Percentiles rank a stretch among this genome's conserved stretches.
Evolutionary conservation across 2,113 vertebrate genomes (phyloP).

Genomic region (Dicerorhinus sumatrensis): DNA sequence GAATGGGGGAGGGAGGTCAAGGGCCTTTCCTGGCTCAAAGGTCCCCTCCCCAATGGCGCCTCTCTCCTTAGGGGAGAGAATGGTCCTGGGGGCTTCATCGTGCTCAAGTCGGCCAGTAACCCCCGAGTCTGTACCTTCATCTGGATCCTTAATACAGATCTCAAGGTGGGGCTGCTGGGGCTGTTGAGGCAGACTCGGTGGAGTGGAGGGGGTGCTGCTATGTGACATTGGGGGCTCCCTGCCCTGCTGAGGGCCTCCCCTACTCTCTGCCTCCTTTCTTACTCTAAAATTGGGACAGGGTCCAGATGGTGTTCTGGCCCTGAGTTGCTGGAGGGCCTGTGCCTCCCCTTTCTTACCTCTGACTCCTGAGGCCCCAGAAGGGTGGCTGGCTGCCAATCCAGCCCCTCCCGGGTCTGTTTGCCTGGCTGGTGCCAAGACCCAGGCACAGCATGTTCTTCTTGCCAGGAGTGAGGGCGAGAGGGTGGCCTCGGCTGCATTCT

Average conservation of each 20-base stretch:
- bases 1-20: fast-evolving
- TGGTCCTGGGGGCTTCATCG: conserved; percentile 96
- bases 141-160: conserved; percentile 98
- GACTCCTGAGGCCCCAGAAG: background rate
- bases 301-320: background rate
- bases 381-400: background rate
- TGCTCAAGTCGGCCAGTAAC: conserved; percentile 94
- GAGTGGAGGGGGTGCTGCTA: background rate
- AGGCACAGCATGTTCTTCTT: conserved; percentile 16
- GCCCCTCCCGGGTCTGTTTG: background rate
- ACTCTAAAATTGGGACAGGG: background rate
- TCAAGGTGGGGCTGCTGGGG: conserved; percentile 90
- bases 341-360: background rate
- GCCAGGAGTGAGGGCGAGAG: background rate
- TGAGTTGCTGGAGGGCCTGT: background rate
- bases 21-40: background rate
- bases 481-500: background rate
- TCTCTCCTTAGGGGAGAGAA: conserved; percentile 93
- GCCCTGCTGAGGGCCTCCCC: background rate
- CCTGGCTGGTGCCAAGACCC: background rate
- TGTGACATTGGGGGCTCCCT: background rate
- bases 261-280: background rate
- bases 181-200: background rate
- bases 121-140: conserved; percentile 95
- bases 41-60: fast-evolving